Evolutionary conservation across 2,888 invertebrate species (phyloP).

Genomic region (Clivina fossor): DNA sequence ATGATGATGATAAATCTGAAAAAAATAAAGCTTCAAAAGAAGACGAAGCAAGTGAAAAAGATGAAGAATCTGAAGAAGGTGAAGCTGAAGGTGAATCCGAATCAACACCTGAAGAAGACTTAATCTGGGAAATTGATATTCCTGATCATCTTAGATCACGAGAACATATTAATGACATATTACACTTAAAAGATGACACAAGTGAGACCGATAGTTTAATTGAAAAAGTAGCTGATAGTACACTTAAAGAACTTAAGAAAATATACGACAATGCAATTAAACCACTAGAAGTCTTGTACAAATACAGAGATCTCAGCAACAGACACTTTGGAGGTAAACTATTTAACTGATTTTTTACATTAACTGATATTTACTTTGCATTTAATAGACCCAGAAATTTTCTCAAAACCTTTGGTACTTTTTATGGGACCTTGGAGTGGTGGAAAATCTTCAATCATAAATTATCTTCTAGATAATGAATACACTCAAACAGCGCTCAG

Average conservation of each 20-base stretch:
- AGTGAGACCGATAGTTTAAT: conserved; percentile 70
- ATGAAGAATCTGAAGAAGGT: conserved; percentile 37
- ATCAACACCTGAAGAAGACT: conserved; percentile 55
- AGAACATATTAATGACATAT: conserved; percentile 76
- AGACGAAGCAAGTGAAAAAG: conserved; percentile 36
- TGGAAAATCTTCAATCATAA: conserved; percentile 92
- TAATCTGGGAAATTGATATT: conserved; percentile 65
- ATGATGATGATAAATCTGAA: conserved; percentile 27
- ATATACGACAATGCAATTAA: conserved; percentile 85
- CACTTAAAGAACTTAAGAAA: conserved; percentile 81
- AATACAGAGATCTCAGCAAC: conserved; percentile 89
- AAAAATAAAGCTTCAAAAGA: conserved; percentile 40
- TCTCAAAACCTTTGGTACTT: conserved; percentile 87
- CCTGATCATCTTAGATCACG: conserved; percentile 77
- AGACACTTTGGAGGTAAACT: conserved; percentile 75
- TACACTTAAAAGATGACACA: conserved; percentile 77
- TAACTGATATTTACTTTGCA: conserved; percentile 3
- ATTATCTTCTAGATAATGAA: conserved; percentile 87
- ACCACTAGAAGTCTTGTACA: conserved; percentile 87
- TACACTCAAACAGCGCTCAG: conserved; percentile 79
- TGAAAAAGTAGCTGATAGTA: conserved; percentile 73
- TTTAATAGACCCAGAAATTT: conserved; percentile 82
- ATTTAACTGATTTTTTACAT: not conserved
- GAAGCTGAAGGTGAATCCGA: conserved; percentile 34
- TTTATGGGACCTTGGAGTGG: conserved; percentile 98